Evolutionary conservation across 2,888 invertebrate species (phyloP).

Genomic region (Drosophila vallismaia): DNA sequence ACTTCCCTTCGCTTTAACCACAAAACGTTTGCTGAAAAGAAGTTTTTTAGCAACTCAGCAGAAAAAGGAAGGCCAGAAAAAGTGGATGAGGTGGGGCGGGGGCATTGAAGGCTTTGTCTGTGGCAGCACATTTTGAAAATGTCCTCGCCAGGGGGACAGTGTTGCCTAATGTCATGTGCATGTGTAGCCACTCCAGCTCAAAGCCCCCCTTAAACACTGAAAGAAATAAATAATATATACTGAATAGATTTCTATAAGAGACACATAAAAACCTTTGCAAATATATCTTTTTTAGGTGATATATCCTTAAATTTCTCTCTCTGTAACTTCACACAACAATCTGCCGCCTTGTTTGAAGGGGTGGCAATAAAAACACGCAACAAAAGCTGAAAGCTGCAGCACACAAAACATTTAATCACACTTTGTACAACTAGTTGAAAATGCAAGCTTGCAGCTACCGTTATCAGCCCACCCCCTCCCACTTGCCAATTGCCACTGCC

Average conservation of each 20-base stretch:
- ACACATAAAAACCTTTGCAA: not conserved
- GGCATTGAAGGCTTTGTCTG: constrained; percentile 49
- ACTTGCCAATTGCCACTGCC: not conserved
- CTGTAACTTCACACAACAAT: not conserved
- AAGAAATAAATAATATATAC: not conserved
- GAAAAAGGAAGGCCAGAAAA: constrained; percentile 51
- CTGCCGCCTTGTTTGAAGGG: constrained; percentile 27
- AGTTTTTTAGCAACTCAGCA: constrained; percentile 80
- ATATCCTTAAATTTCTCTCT: constrained; percentile 16
- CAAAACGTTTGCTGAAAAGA: constrained; percentile 74
- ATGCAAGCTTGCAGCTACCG: constrained; percentile 49
- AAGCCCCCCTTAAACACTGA: not conserved
- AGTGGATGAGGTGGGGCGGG: constrained; percentile 38
- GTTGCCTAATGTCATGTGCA: constrained; percentile 66
- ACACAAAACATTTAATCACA: constrained; percentile 74
- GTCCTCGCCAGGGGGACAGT: constrained; percentile 50
- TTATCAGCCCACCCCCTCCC: not conserved
- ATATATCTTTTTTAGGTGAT: not conserved
- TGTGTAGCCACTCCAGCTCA: constrained; percentile 22
- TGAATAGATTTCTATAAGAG: not conserved
- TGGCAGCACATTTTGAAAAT: constrained; percentile 68
- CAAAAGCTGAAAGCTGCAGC: constrained; percentile 69
- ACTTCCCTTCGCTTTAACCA: constrained; percentile 34
- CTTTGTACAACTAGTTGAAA: constrained; percentile 65
- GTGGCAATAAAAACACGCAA: constrained; percentile 69